These are phyloP conservation scores for Microctenopoma steveboyesi DNA, from an alignment of 2,797 vertebrate genomes.

Conservation along the genomic window DNA sequence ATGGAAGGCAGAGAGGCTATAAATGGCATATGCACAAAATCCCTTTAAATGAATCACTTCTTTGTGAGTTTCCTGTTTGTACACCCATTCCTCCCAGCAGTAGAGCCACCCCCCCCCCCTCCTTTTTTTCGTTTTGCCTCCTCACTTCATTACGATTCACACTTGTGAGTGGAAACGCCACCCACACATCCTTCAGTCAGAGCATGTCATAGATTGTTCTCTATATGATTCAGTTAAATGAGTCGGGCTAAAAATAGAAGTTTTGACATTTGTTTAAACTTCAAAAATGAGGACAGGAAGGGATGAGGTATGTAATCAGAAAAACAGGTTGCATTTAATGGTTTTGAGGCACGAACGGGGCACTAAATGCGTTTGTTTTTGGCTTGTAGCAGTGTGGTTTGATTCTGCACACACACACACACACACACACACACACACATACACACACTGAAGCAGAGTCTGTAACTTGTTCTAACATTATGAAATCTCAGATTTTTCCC, in stretches of 20 bases:
- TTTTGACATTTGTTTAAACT: conserved; percentile 65
- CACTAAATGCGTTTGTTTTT: conserved; percentile 33
- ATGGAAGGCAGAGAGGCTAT: conserved; percentile 66
- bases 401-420: conserved; percentile 3
- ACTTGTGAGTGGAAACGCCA: conserved; percentile 77
- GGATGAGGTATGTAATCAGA: conserved; percentile 23
- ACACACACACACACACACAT: not conserved
- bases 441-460: not conserved
- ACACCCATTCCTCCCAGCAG: conserved; percentile 56
- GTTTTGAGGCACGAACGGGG: conserved; percentile 25
- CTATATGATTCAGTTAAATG: conserved; percentile 61
- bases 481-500: conserved; percentile 1
- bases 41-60: conserved; percentile 74
- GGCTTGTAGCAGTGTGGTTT: conserved; percentile 24
- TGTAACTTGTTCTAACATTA: conserved; percentile 10
- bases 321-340: conserved; percentile 24
- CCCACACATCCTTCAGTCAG: conserved; percentile 70
- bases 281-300: conserved; percentile 51
- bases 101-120: conserved; percentile 43
- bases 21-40: conserved; percentile 69
- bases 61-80: conserved; percentile 67
- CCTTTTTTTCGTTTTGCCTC: conserved; percentile 52
- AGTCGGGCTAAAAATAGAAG: conserved; percentile 65
- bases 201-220: conserved; percentile 69
- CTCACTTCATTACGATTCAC: conserved; percentile 74